A percentile compares a stretch with the other conserved stretches of the same genome.
Evolutionary conservation across 2,888 invertebrate genomes (phyloP).

Genomic region (Lydus trimaculatus): DNA sequence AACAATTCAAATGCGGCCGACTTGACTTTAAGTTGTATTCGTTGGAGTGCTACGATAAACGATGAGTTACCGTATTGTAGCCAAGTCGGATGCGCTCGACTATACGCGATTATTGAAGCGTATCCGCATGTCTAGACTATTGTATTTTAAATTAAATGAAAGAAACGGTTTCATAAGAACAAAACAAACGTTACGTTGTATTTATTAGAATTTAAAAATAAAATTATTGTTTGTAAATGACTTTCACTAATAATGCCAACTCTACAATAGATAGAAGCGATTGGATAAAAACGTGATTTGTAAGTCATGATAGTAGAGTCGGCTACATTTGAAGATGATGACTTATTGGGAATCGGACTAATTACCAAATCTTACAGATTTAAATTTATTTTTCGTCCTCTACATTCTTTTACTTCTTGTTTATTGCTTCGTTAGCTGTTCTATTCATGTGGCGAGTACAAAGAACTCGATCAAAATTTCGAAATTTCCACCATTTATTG

Average conservation of each 20-base stretch:
- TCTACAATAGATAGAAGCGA: not conserved
- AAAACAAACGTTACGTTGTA: not conserved
- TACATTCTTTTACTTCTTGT: no score
- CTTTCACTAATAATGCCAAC: not conserved
- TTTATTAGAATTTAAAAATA: not conserved
- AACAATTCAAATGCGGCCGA: no score
- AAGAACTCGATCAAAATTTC: not conserved
- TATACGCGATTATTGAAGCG: not conserved
- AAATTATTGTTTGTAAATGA: conserved; percentile 3
- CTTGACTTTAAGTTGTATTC: not conserved
- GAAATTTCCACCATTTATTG: not conserved
- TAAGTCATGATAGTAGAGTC: no score
- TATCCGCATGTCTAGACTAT: not conserved
- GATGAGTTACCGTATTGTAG: not conserved
- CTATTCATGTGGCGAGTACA: no score
- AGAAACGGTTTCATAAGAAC: not conserved
- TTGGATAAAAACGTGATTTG: no score
- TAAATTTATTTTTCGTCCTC: no score
- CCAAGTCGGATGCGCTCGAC: not conserved
- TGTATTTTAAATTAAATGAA: not conserved
- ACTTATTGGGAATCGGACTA: no score
- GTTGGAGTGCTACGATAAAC: no score
- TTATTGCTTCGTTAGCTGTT: no score
- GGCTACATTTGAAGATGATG: not conserved
- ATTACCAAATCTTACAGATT: no score